These are phyloP conservation scores for Balanococcus diminutus DNA, from an alignment of 2,888 invertebrate genomes.

Conservation along the genomic window DNA sequence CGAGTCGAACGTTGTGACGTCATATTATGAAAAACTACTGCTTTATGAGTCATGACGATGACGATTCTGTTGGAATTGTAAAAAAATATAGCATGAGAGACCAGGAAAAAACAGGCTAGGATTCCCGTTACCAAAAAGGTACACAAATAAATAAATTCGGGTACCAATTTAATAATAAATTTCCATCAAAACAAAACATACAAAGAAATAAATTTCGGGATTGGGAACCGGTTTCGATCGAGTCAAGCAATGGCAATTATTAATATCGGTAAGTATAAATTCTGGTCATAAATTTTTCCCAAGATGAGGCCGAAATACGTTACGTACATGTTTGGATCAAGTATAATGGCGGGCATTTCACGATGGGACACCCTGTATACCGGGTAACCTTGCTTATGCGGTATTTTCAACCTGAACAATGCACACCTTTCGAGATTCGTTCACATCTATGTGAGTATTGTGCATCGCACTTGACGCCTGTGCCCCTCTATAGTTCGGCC, in stretches of 20 bases:
- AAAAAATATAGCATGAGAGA: background rate
- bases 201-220: background rate
- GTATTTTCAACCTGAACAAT: background rate
- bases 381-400: background rate
- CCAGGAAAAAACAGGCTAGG: background rate
- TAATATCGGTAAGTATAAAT: background rate
- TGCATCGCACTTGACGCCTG: background rate
- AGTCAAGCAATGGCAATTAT: background rate
- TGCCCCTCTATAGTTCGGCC: background rate
- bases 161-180: background rate
- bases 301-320: background rate
- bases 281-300: background rate
- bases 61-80: background rate
- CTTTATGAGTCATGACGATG: background rate
- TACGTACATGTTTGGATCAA: too few relatives aligned
- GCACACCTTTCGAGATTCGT: background rate
- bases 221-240: background rate
- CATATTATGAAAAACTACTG: background rate
- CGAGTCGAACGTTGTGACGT: background rate
- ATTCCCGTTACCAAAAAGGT: background rate
- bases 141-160: background rate
- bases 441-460: too few relatives aligned
- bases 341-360: background rate
- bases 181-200: background rate
- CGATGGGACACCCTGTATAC: background rate